These are phyloP conservation scores for Fratercula arctica DNA, from an alignment of 2,797 vertebrate genomes.

Conservation along the genomic window DNA sequence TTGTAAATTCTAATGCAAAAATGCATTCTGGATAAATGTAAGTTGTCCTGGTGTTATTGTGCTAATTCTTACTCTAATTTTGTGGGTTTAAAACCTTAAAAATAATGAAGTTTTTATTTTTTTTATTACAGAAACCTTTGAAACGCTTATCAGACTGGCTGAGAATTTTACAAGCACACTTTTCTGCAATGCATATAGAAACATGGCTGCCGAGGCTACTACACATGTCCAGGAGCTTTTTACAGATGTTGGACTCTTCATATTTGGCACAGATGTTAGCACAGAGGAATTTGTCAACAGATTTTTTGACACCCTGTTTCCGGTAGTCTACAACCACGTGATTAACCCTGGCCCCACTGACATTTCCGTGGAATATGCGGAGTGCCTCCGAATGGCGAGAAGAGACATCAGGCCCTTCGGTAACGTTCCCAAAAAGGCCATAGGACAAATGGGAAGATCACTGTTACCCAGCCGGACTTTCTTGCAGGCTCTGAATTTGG, in stretches of 20 bases:
- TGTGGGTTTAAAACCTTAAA: neutral
- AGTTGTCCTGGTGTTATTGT: neutral
- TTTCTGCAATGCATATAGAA: constrained; percentile 79
- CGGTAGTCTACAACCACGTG: constrained; percentile 82
- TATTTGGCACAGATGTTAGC: constrained; percentile 84
- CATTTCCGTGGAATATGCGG: constrained; percentile 75
- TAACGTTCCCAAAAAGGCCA: constrained; percentile 68
- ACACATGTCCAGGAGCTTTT: constrained; percentile 82
- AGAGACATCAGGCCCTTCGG: constrained; percentile 80
- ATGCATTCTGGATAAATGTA: neutral
- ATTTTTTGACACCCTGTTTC: constrained; percentile 88
- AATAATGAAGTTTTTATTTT: neutral
- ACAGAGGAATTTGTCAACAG: constrained; percentile 82
- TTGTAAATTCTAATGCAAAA: neutral
- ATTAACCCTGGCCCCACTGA: constrained; percentile 77
- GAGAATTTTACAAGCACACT: constrained; percentile 83
- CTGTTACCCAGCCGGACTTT: constrained; percentile 80
- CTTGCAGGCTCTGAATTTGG: constrained; percentile 88
- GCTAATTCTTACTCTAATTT: neutral
- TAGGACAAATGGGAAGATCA: constrained; percentile 77
- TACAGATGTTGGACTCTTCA: constrained; percentile 84
- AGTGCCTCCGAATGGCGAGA: constrained; percentile 79
- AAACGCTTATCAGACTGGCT: constrained; percentile 82
- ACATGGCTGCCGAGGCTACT: constrained; percentile 76
- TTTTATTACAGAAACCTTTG: constrained; percentile 82